Evolutionary conservation across 2,113 vertebrate genomes (phyloP).

Genomic region (Lophura nycthemera): DNA sequence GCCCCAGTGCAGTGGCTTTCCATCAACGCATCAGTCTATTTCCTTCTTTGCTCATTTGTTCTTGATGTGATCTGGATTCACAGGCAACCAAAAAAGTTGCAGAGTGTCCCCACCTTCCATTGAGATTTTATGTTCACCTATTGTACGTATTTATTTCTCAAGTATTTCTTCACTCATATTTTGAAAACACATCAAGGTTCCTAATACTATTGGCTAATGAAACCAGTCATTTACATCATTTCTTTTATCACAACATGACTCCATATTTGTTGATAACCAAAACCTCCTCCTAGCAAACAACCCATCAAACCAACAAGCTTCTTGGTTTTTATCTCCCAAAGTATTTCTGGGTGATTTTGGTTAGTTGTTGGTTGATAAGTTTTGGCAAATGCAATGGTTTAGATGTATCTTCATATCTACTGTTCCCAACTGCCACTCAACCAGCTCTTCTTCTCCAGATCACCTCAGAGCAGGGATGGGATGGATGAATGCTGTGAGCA

Average conservation of each 20-base stretch:
- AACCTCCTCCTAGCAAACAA: not conserved
- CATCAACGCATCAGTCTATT: not conserved
- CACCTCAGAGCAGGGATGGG: not conserved
- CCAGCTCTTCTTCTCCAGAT: not conserved
- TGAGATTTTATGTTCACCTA: not conserved
- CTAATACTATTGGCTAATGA: not conserved
- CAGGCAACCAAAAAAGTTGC: not conserved
- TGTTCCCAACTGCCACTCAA: not conserved
- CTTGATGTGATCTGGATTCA: not conserved
- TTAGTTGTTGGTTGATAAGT: not conserved
- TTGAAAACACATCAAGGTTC: not conserved
- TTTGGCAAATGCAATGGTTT: not conserved
- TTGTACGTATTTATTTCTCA: not conserved
- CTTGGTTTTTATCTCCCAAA: not conserved
- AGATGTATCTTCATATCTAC: not conserved
- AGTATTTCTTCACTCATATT: not conserved
- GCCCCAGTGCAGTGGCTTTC: not conserved
- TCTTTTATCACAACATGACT: not conserved
- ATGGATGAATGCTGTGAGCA: not conserved
- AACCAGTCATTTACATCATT: not conserved
- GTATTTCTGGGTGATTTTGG: not conserved
- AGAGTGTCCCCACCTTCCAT: not conserved
- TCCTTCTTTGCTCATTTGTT: not conserved
- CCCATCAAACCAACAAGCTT: not conserved
- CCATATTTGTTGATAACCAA: not conserved